Percentiles rank a stretch among this genome's conserved stretches.
These are phyloP conservation scores for Tanypteryx hageni DNA, from an alignment of 2,888 invertebrate genomes.

Conservation along the genomic window DNA sequence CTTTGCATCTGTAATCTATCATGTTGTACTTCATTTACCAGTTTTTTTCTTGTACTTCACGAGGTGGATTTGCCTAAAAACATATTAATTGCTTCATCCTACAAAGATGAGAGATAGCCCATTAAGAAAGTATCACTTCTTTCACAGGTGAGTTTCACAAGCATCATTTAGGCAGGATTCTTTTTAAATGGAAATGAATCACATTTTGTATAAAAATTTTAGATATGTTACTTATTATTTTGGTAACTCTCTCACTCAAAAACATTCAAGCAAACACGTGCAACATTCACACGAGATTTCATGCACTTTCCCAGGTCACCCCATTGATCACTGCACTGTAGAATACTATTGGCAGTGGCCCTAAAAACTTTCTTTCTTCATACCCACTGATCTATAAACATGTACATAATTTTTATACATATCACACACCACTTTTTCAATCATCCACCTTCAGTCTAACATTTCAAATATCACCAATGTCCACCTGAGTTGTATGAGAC, in stretches of 20 bases:
- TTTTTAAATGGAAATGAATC: background rate
- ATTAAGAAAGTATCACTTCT: background rate
- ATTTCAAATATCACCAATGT: constrained; percentile 39
- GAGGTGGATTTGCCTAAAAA: background rate
- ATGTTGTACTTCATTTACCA: background rate
- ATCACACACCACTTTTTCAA: background rate
- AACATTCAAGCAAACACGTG: background rate
- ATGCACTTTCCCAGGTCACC: background rate
- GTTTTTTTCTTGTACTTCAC: background rate
- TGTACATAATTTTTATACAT: background rate
- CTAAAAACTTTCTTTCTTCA: background rate
- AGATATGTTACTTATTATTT: background rate
- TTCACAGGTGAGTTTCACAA: background rate
- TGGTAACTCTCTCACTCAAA: background rate
- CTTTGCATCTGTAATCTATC: background rate
- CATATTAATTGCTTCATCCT: background rate
- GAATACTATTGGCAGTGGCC: background rate
- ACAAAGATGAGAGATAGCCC: background rate
- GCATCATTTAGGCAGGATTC: background rate
- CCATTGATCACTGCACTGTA: background rate
- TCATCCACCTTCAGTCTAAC: background rate
- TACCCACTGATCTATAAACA: background rate
- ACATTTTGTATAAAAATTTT: background rate
- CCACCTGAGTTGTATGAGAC: constrained; percentile 39
- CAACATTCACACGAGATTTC: background rate